Base-by-base conservation (phyloP, 2,797 vertebrate genomes). In the Spea hammondii region DNA sequence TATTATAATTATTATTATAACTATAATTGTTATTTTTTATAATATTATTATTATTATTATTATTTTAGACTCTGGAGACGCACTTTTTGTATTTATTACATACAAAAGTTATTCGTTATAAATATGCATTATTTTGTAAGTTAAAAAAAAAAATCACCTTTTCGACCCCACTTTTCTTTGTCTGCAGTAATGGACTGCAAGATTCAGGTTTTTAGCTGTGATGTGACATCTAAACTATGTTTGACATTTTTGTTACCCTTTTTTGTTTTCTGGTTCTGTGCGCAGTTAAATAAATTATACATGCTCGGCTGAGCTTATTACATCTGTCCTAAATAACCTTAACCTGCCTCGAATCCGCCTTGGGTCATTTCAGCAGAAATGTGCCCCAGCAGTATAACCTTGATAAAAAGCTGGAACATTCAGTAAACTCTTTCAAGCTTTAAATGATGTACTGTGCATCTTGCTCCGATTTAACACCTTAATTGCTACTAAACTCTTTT, bases 211-310 rank as follows among this genome's bases (percentile, higher is more conserved):
- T 13, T 50, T 49, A 68, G 53, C 65, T n/a, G 8, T n/a, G 47
- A 79, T 50, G 71, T 74, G 70, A 68, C 70, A 79, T 44, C 47
- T 79, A n/a, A 8, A 67, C 11, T 50, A 17, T 4, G 8, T 62
- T 32, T 79, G 57, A 70, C 65, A 79, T 47, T 70, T 73, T 65
- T 32, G 65, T 74, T 54, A 60, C 47, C 73, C n/a, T 17, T 62
- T 62, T 60, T 53, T 32, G 17, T 67, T 65, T 79, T 70, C 65
- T 69, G 66, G 65, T 64, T 79, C 57, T 49, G 4, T 79, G 55
- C 57, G 51, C 66, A 55, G 78, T 72, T 74, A 79, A 75, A 74
- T 75, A 70, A 32, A 70, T 75, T 74, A 74, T 51, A 65, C 51
- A 32, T 14, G 70, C 72, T 53, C 50, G n/a, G 48, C 47, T 55